A percentile compares a stretch with the other conserved stretches of the same genome.
phyloP scores from a whole-genome alignment of 2,113 vertebrate genomes.

The Craseonycteris thonglongyai region DNA sequence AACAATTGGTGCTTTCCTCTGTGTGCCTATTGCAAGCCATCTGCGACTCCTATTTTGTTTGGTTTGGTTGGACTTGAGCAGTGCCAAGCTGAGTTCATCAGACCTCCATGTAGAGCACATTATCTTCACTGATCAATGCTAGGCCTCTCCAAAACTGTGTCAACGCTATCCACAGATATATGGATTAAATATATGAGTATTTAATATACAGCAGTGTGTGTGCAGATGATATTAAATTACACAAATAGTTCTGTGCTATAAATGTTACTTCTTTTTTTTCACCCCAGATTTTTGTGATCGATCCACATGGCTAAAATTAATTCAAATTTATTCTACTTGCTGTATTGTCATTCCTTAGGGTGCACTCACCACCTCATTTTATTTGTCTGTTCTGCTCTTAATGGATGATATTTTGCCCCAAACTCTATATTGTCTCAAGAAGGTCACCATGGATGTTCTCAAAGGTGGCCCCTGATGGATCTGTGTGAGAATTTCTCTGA shows the following conservation, averaged over 20 bases:
- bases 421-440: not conserved
- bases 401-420: not conserved
- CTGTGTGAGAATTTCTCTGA: not conserved
- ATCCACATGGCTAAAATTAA: not conserved
- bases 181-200: not conserved
- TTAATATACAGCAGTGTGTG: too few species aligned
- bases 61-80: not conserved
- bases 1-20: not conserved
- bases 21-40: not conserved
- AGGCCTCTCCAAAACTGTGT: not conserved
- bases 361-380: not conserved
- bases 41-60: not conserved
- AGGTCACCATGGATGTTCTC: not conserved
- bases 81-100: not conserved
- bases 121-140: not conserved
- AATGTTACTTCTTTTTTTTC: not conserved
- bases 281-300: not conserved
- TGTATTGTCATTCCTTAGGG: not conserved
- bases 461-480: not conserved
- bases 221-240: not conserved
- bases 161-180: not conserved
- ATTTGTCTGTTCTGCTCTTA: not conserved
- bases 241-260: not conserved
- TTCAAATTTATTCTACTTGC: not conserved
- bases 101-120: not conserved